Evolutionary conservation across 1,140 invertebrate genomes (phyloP).

Genomic region (Drosophila lacteicornis): DNA sequence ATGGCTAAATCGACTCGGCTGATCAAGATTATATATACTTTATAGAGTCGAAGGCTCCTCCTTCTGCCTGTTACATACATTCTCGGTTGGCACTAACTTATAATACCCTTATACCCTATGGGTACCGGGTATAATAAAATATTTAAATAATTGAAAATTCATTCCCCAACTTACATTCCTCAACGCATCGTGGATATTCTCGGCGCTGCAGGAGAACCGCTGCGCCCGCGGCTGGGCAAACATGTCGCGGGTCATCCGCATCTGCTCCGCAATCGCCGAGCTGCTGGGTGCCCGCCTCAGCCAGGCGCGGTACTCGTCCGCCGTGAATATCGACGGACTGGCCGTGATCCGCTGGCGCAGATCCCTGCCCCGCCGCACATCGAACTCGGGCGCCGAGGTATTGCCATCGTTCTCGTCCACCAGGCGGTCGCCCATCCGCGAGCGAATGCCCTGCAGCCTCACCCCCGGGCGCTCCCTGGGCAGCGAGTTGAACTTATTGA

Average conservation of each 20-base stretch:
- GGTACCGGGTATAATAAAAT: too few species aligned
- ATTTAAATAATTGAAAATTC: too few species aligned
- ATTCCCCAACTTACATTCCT: slow-evolving; percentile 88
- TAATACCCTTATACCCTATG: too few species aligned
- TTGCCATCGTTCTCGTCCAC: slow-evolving; percentile 93
- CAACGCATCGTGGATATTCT: slow-evolving; percentile 93
- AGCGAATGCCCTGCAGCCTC: slow-evolving; percentile 74
- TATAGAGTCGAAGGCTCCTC: too few species aligned
- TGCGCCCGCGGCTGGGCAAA: slow-evolving; percentile 88
- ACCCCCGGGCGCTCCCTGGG: slow-evolving; percentile 89
- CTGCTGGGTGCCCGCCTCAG: slow-evolving; percentile 95
- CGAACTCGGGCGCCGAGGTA: slow-evolving; percentile 92
- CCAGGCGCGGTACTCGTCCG: slow-evolving; percentile 96
- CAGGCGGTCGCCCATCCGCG: slow-evolving; percentile 84
- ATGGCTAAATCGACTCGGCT: too few species aligned
- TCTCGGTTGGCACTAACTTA: too few species aligned
- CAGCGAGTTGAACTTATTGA: slow-evolving; percentile 90
- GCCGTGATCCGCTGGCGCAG: slow-evolving; percentile 76
- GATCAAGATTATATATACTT: too few species aligned
- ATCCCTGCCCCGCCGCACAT: slow-evolving; percentile 87
- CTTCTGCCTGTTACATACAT: too few species aligned
- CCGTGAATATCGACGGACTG: slow-evolving; percentile 90
- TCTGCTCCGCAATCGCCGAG: slow-evolving; percentile 95
- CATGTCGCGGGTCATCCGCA: slow-evolving; percentile 90
- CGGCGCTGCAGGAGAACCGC: slow-evolving; percentile 94